Evolutionary conservation across 2,888 invertebrate genomes (phyloP).

Genomic region (Agrochola litura): DNA sequence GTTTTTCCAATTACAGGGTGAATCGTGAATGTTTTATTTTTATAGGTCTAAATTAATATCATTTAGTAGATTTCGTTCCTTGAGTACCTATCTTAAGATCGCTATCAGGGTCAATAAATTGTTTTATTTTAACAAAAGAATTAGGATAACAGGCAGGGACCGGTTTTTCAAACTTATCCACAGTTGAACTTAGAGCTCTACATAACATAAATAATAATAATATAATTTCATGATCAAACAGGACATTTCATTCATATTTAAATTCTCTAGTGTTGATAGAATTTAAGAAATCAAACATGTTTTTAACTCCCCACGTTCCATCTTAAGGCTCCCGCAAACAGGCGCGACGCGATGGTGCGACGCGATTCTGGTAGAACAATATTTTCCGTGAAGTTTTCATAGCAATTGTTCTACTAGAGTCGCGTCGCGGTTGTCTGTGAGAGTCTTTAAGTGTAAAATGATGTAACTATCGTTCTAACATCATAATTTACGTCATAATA

Average conservation of each 20-base stretch:
- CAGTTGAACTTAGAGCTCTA: neutral
- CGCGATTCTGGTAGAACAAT: no score
- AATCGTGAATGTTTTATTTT: neutral
- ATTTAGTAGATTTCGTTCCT: neutral
- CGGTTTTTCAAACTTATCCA: neutral
- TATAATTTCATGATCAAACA: neutral
- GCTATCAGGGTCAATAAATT: neutral
- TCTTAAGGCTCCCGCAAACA: no score
- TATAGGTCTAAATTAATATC: neutral
- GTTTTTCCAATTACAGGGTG: slow-evolving; percentile 40
- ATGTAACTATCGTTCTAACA: slow-evolving; percentile 25
- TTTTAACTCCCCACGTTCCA: slow-evolving; percentile 9
- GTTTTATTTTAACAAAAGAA: neutral
- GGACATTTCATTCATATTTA: slow-evolving; percentile 10
- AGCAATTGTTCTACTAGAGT: no score
- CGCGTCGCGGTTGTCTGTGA: no score
- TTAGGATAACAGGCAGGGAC: neutral
- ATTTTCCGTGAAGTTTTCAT: no score
- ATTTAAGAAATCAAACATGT: slow-evolving; percentile 18
- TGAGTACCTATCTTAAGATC: neutral
- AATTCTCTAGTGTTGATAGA: slow-evolving; percentile 2
- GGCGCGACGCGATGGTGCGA: no score
- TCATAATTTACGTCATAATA: slow-evolving; percentile 22
- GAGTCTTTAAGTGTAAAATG: neutral
- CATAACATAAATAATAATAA: no score